Base-by-base conservation (phyloP, 2,113 vertebrate species). In the Muntiacus reevesi region DNA sequence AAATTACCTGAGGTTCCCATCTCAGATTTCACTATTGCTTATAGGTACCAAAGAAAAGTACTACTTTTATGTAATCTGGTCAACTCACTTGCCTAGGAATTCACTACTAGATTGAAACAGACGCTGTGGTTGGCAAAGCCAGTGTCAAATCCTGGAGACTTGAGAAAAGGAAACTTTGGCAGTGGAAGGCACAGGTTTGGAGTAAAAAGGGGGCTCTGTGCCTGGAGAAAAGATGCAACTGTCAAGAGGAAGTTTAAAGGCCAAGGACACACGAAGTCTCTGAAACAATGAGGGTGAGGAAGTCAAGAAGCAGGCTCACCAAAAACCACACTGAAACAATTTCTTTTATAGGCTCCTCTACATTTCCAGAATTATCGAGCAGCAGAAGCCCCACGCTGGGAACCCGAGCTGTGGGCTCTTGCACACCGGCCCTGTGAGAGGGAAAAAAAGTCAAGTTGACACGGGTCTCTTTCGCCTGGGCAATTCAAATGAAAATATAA, bases 291-390 rank as follows among this genome's bases (percentile, higher is more conserved):
- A 96, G 85, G 57, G n/a, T 96, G 94, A 97, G 96, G 95, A 97
- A 98, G 90, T 83, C n/a, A 19, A 82, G 97, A 97, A 97, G 91
- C 92, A 95, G 96, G 71, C 94, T 97, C 62, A 78, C 87, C 96
- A 91, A 82, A 96, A 96, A 94, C 92, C 98, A 97, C 95, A 85
- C 30, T 76, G 95, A 98, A 97, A 94, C 87, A 45, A 3, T 55
- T 97, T 97, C 94, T 97, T 96, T 97, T 97, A 78, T 94, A 96
- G 93, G 93, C 84, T 97, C 96, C 92, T 83, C 94, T 89, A 83
- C 86, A 36, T 96, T 97, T 94, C 8, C 94, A 92, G 94, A 87
- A 95, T 94, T 71, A 95, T 87, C 67, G 74, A 97, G 85, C 97
- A 90, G 95, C 82, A 2, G 78, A 50, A 87, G 89, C 52, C 60